Evolutionary conservation across 92 coral and sea anemone species (phyloP).

Genomic region (Parazoanthus swiftii): DNA sequence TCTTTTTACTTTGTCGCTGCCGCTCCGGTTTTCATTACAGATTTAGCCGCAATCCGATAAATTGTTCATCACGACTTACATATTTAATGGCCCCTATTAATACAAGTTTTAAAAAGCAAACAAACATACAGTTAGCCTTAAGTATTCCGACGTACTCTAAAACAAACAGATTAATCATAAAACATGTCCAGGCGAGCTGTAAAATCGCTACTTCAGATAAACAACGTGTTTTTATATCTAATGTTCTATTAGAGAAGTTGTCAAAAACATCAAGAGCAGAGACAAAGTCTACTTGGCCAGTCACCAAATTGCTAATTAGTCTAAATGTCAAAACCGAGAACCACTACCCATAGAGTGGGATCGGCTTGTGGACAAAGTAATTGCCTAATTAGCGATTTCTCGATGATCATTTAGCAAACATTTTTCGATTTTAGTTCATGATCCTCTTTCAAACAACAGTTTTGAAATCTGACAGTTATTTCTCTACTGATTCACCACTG

Average conservation of each 20-base stretch:
- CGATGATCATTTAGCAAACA: neutral
- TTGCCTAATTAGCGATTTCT: slow-evolving; percentile 14
- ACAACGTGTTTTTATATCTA: neutral
- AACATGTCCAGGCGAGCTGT: neutral
- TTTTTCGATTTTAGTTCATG: neutral
- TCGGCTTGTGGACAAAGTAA: neutral
- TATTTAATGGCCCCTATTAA: slow-evolving; percentile 6
- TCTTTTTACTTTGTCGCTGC: slow-evolving; percentile 23
- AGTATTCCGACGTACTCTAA: neutral
- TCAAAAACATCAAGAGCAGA: neutral
- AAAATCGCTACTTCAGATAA: neutral
- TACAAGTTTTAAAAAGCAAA: slow-evolving; percentile 4
- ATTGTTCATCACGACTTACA: slow-evolving; percentile 20
- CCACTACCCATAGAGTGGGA: no score
- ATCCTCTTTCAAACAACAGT: neutral
- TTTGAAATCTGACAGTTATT: neutral
- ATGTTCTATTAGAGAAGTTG: neutral
- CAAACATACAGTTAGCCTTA: slow-evolving; percentile 19
- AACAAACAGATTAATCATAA: slow-evolving; percentile 5
- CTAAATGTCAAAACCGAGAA: neutral
- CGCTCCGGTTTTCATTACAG: slow-evolving; percentile 17
- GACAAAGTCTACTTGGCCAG: slow-evolving; percentile 11
- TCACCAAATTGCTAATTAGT: slow-evolving; percentile 23
- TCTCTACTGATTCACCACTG: neutral
- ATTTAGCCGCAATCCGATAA: slow-evolving; percentile 30